These are phyloP conservation scores for Hoplodrina blanda DNA, from an alignment of 2,888 invertebrate genomes.

Conservation along the genomic window DNA sequence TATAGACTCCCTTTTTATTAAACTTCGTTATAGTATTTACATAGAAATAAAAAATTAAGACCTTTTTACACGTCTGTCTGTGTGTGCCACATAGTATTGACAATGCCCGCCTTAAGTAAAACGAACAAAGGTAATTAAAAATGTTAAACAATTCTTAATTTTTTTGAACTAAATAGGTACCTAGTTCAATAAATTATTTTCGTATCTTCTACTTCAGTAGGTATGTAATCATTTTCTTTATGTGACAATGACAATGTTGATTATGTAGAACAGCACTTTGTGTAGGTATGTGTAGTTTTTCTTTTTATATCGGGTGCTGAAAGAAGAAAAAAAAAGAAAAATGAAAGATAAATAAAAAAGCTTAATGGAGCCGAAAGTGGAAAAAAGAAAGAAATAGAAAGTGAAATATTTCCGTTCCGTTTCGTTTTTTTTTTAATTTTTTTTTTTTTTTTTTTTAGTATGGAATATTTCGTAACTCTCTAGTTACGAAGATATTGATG, in stretches of 20 bases:
- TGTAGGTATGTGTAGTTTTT: too few relatives aligned
- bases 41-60: slow-evolving; percentile 11
- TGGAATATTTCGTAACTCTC: too few relatives aligned
- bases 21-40: slow-evolving; percentile 1
- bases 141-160: slow-evolving; percentile 6
- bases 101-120: neutral
- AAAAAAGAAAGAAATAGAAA: too few relatives aligned
- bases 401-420: too few relatives aligned
- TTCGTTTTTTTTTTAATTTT: too few relatives aligned
- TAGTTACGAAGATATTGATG: too few relatives aligned
- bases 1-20: neutral
- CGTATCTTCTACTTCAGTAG: slow-evolving; percentile 12
- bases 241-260: slow-evolving; percentile 4
- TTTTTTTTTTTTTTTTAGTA: too few relatives aligned
- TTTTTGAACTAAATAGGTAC: too few relatives aligned
- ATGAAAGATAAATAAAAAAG: too few relatives aligned
- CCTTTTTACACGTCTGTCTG: neutral
- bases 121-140: slow-evolving; percentile 6
- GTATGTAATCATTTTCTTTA: neutral
- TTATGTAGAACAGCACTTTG: neutral
- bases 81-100: slow-evolving; percentile 1
- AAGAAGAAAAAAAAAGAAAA: too few relatives aligned
- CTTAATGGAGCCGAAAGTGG: too few relatives aligned
- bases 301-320: too few relatives aligned
- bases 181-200: slow-evolving; percentile 22